Evolutionary conservation across 2,113 vertebrate genomes (phyloP), one percentile per base, ranked within the genome.

Genomic region (Tachysurus vachellii): DNA sequence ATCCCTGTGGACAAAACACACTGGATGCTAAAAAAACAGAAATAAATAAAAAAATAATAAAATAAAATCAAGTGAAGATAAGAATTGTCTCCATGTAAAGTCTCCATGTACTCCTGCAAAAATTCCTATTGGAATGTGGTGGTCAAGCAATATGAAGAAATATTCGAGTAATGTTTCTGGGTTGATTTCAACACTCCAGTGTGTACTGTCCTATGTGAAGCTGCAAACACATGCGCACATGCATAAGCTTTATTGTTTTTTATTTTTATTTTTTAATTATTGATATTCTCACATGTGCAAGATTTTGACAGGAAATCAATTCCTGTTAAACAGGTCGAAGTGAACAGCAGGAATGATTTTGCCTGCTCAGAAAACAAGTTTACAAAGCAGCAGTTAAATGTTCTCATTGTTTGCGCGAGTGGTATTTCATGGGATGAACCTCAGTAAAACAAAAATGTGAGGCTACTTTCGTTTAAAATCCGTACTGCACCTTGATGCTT

Each of bases 1-100:
- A 82, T 31, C 71, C 92, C 54, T 93, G 93, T 93, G 94, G 94
- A 94, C 94, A 93, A 93, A 88, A 90, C 89, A 90, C 93, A 91
- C 83, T 88, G 86, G 84, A 87, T 80, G 68, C 85, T 77, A 28
- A 28, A 14, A 5, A 77, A 76, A n/a, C 0, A 12, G n/a, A 53
- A 76, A 81, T 21, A 42, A 83, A n/a, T 36, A 87, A 70, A 19
- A 80, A 56, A 16, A 82, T 77, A 57, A 90, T 88, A 86, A 89
- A 90, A 75, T 80, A 80, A 83, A 82, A 85, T 86, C 16, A 82
- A 68, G 66, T 47, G 81, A 90, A 88, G 62, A 84, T 85, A 83
- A 59, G 90, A 88, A 92, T 89, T 92, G 93, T 93, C 64, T 86
- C 70, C 80, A 90, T 85, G 90, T 66, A 86, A 88, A 91, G 86